A percentile compares a stretch with the other conserved stretches of the same genome.
Evolutionary conservation across 2,113 vertebrate species (phyloP).

Genomic region (Clupea harengus): DNA sequence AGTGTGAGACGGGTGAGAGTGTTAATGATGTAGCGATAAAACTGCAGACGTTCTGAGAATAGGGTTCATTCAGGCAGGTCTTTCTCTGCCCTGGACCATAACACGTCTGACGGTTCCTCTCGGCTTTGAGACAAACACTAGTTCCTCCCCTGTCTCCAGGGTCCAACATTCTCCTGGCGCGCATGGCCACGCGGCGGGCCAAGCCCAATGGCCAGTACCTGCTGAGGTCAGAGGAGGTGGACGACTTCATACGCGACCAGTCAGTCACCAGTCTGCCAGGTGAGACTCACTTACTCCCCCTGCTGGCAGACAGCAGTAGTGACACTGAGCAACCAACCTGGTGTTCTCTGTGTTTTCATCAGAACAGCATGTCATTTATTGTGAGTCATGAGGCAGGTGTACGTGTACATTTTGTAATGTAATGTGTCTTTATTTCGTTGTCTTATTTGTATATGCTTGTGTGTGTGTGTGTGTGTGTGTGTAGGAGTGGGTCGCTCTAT

Average conservation of each 20-base stretch:
- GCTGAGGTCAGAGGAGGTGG: conserved; percentile 89
- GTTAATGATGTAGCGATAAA: too few species aligned
- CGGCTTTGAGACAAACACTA: conserved; percentile 4
- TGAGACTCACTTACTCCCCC: conserved; percentile 50
- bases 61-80: too few species aligned
- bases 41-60: too few species aligned
- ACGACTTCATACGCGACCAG: conserved; percentile 93
- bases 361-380: background rate
- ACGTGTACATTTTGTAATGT: background rate
- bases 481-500: conserved; percentile 91
- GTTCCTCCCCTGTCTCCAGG: conserved; percentile 65
- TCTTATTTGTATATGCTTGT: background rate
- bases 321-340: background rate
- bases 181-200: conserved; percentile 91
- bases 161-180: conserved; percentile 96
- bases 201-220: conserved; percentile 94
- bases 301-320: background rate
- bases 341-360: background rate
- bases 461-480: background rate
- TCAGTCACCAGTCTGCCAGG: conserved; percentile 90
- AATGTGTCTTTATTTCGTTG: background rate
- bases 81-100: too few species aligned
- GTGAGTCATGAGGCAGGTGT: background rate
- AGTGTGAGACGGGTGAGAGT: too few species aligned
- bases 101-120: too few species aligned